These are phyloP conservation scores for Acanthosoma haemorrhoidale DNA, from an alignment of 2,888 invertebrate genomes.

Conservation along the genomic window DNA sequence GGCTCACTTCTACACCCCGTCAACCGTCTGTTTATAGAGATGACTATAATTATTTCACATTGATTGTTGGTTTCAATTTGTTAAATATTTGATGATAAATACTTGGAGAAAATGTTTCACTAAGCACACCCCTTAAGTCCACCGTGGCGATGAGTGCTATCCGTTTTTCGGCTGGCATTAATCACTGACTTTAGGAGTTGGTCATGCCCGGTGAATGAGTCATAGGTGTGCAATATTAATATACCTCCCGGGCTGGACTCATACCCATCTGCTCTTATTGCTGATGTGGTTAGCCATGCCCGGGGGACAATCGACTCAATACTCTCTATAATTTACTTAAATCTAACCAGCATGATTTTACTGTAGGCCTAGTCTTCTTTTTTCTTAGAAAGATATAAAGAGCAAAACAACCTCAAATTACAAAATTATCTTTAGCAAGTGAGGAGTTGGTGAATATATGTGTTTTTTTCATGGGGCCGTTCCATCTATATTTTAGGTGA, in stretches of 20 bases:
- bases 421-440: not conserved
- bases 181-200: constrained; percentile 33
- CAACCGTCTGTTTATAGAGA: no score
- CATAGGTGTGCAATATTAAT: constrained; percentile 37
- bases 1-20: no score
- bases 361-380: not conserved
- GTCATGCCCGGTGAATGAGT: constrained; percentile 37
- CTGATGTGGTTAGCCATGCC: not conserved
- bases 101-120: not conserved
- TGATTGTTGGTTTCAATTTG: no score
- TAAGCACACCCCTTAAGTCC: constrained; percentile 34
- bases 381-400: constrained; percentile 1
- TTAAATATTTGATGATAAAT: no score
- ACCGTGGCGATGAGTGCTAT: constrained; percentile 1
- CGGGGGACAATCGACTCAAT: constrained; percentile 1
- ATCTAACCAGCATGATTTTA: not conserved
- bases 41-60: no score
- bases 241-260: constrained; percentile 26
- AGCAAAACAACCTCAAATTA: constrained; percentile 23
- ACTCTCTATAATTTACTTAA: not conserved
- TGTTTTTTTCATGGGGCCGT: no score
- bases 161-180: not conserved
- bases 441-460: constrained; percentile 6
- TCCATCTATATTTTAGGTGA: no score
- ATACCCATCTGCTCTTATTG: not conserved